Percentiles rank a stretch among this genome's conserved stretches.
phyloP scores from a whole-genome alignment of 2,888 invertebrate species.

The Patella depressa region DNA sequence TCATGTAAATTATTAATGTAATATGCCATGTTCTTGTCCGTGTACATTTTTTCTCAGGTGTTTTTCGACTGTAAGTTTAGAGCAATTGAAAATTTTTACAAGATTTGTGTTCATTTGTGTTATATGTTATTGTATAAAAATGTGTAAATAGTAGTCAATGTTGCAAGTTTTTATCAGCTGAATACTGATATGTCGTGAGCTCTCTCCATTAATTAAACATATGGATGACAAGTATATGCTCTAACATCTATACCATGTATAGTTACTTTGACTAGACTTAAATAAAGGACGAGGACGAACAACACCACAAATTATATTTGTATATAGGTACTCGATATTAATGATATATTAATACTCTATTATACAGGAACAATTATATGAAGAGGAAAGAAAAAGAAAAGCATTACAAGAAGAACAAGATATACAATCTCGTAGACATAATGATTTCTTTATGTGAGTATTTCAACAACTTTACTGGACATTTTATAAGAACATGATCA shows the following conservation, averaged over 20 bases:
- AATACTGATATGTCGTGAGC: no score
- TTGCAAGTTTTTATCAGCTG: no score
- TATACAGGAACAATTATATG: slow-evolving; percentile 78
- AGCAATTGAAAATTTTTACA: not conserved
- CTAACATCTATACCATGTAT: no score
- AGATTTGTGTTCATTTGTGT: not conserved
- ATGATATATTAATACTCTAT: no score
- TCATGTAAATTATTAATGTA: not conserved
- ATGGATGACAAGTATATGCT: no score
- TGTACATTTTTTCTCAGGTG: not conserved
- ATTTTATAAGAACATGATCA: no score
- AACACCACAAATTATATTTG: no score
- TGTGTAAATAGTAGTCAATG: no score
- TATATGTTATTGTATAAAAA: not conserved
- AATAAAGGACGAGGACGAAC: no score
- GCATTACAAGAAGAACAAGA: slow-evolving; percentile 92
- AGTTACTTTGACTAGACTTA: no score
- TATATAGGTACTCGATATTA: no score
- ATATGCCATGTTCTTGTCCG: slow-evolving; percentile 2
- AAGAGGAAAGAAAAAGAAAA: slow-evolving; percentile 92
- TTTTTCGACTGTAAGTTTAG: not conserved
- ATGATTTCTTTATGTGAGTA: slow-evolving; percentile 88
- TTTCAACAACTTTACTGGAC: not conserved
- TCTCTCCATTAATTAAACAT: no score
- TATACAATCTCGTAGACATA: slow-evolving; percentile 92